Evolutionary conservation across 2,113 vertebrate genomes (phyloP), one percentile per base, ranked within the genome.

Genomic region (Erpornis zantholeuca): DNA sequence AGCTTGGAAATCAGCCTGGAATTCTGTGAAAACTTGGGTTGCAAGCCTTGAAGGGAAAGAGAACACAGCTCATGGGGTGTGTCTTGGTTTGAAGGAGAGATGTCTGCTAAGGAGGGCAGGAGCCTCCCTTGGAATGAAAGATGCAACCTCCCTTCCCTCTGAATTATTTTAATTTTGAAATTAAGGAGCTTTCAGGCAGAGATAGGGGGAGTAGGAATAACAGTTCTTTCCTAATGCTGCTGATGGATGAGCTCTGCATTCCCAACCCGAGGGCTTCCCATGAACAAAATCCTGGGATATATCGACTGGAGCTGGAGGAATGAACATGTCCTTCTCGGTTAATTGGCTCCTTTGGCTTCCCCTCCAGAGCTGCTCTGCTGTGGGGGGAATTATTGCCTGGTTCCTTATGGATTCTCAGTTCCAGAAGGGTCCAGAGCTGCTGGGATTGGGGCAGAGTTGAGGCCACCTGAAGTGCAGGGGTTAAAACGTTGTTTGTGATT

Each of bases 201-300:
- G 13, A 42, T 42, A 14, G 11, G 13, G 13, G 40, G 40, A 42
- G 14, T 42, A 42, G 40, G 40, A 42, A 42, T 42, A 42, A 14
- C 11, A 42, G 11, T 42, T 42, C 40, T 38, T 38, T 38, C 9
- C 38, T 38, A 38, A 38, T 38, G 80, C 93, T 57, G 54, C 54
- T 10, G 33, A 15, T 1, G 13, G 33, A 33, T 86, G 82, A 61
- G 47, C 45, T 94, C 84, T 86, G 88, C 54, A 12, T 77, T 86
- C 94, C 76, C 83, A 59, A 36, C 80, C 59, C 29, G 82, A 59
- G 61, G 45, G 60, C 79, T 89, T 82, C 63, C 82, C 87, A 61
- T 95, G 78, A 84, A 57, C 65, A 72, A 57, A 85, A 92, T 94
- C 79, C 66, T n/a, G 92, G 92, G 94, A 97, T 90, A 6, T 79